Base-by-base conservation (phyloP, 2,113 vertebrate genomes). In the Rhagologus leucostigma region DNA sequence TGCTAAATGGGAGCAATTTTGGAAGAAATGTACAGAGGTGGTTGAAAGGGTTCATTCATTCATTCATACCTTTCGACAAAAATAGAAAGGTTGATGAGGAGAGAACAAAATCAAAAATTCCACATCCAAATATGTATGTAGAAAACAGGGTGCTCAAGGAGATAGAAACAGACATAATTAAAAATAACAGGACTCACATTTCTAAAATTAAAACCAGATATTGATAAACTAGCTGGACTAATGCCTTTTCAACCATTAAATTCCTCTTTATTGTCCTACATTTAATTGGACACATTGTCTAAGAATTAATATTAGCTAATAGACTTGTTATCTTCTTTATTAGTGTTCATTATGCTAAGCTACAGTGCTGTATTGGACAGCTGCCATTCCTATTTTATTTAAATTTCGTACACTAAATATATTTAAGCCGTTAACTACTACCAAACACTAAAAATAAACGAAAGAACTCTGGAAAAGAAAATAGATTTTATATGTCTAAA, bases 271-370 rank as follows among this genome's bases (percentile, higher is more conserved):
- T 78, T 81, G 17, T 84, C 47, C 39, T 68, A 60, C 24, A 27
- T 63, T 68, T 87, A 95, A 84, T 84, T 84, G 69, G 56, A 81
- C 10, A 16, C 13, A 62, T 74, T 80, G 16, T 77, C 55, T 59
- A 67, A 86, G 75, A 86, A 90, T 81, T 84, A 93, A 60, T 90
- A 84, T 71, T 67, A 70, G 56, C 10, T 95, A 95, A 96, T 75
- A 93, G 80, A 89, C 73, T 94, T 90, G 68, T 93, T 95, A 95
- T 95, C 89, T 84, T 88, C 64, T 68, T 82, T 91, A 78, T 78
- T 95, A 92, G 17, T 44, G 42, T 18, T 96, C 68, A 91, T 91
- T 84, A 71, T 82, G 29, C 69, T 89, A 71, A 94, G 33, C 60
- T 84, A 71, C 56, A 59, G 13, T 71, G 59, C 24, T 87, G 6